Evolutionary conservation across 1,140 invertebrate species (phyloP).

Genomic region (Drosophila gunungcola): DNA sequence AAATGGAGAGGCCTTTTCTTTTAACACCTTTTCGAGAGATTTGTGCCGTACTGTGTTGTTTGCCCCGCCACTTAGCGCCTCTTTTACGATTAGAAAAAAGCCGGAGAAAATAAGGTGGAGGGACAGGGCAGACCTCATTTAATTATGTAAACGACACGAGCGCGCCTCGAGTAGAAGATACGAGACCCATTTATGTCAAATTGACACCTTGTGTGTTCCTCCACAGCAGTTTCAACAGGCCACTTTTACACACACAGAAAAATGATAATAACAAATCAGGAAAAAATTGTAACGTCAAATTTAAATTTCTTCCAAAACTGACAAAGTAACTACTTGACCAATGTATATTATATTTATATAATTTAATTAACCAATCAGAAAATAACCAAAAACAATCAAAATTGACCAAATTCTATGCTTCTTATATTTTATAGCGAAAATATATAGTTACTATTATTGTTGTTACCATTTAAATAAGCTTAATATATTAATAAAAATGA

Average conservation of each 20-base stretch:
- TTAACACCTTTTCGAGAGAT: slow-evolving; percentile 82
- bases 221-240: slow-evolving; percentile 12
- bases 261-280: too few relatives aligned
- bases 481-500: too few relatives aligned
- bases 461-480: too few relatives aligned
- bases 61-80: slow-evolving; percentile 75
- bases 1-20: slow-evolving; percentile 59
- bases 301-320: too few relatives aligned
- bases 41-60: slow-evolving; percentile 75
- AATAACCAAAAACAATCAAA: too few relatives aligned
- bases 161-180: slow-evolving; percentile 36
- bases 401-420: too few relatives aligned
- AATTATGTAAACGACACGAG: slow-evolving; percentile 79
- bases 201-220: slow-evolving; percentile 69
- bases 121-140: slow-evolving; percentile 49
- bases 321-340: too few relatives aligned
- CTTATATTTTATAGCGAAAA: too few relatives aligned
- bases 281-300: too few relatives aligned
- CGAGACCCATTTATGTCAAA: slow-evolving; percentile 76
- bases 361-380: too few relatives aligned
- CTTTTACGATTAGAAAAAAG: slow-evolving; percentile 70
- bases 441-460: too few relatives aligned
- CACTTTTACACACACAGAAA: slow-evolving; percentile 7
- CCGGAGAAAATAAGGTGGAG: not conserved
- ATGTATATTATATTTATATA: too few relatives aligned